These are phyloP conservation scores for Philopedon plagiatum DNA, from an alignment of 2,888 invertebrate species.

Conservation along the genomic window DNA sequence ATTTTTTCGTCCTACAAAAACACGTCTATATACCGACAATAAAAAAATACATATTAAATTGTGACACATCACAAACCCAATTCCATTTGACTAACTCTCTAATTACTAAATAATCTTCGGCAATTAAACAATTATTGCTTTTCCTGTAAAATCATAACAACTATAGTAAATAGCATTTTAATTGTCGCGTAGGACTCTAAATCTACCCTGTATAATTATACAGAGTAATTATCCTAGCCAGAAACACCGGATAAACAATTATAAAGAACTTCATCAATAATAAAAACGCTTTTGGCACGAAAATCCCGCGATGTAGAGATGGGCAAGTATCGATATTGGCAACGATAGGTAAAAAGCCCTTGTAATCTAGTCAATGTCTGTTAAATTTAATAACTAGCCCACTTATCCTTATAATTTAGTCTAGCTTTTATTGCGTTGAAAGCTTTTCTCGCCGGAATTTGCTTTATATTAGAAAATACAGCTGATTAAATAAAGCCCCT, in stretches of 20 bases:
- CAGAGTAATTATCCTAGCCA: constrained; percentile 64
- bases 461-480: no score
- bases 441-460: no score
- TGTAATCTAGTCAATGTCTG: no score
- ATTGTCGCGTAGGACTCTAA: constrained; percentile 62
- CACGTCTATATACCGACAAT: no score
- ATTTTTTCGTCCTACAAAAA: no score
- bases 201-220: constrained; percentile 64
- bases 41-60: no score
- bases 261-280: constrained; percentile 67
- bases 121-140: constrained; percentile 45
- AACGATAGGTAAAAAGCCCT: no score
- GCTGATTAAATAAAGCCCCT: no score
- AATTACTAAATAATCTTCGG: constrained; percentile 44
- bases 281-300: constrained; percentile 37
- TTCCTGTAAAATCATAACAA: constrained; percentile 43
- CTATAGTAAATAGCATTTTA: constrained; percentile 66
- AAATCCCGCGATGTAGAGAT: neutral
- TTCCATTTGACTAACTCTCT: constrained; percentile 9
- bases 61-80: no score
- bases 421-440: no score
- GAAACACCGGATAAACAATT: constrained; percentile 68
- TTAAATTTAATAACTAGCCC: no score
- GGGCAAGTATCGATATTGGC: neutral
- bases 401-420: no score